phyloP scores from a whole-genome alignment of 2,797 vertebrate genomes.

The Karalla daura region DNA sequence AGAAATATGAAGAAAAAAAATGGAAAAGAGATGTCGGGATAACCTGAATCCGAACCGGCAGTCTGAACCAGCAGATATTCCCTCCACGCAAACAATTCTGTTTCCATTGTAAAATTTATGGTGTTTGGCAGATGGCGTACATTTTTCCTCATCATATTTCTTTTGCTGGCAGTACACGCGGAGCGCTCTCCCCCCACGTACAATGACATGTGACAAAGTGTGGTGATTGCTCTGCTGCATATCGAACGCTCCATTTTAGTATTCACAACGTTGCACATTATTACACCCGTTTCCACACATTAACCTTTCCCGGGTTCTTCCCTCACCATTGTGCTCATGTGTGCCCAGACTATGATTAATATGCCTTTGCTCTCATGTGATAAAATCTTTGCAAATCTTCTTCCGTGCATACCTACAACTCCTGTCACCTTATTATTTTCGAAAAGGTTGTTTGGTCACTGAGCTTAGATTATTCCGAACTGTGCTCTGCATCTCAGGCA shows the following conservation, averaged over 20 bases:
- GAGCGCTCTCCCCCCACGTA: slow-evolving; percentile 39
- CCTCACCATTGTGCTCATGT: slow-evolving; percentile 57
- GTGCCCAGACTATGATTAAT: slow-evolving; percentile 74
- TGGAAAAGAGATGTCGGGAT: slow-evolving; percentile 35
- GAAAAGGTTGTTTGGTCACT: slow-evolving; percentile 76
- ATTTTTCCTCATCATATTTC: slow-evolving; percentile 48
- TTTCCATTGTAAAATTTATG: slow-evolving; percentile 66
- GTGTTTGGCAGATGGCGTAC: slow-evolving; percentile 57
- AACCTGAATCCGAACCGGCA: slow-evolving; percentile 69
- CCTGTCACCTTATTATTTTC: slow-evolving; percentile 75
- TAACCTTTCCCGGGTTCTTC: slow-evolving; percentile 74
- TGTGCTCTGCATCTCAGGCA: slow-evolving; percentile 52
- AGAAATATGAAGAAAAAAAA: slow-evolving; percentile 38
- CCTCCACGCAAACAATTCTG: slow-evolving; percentile 59
- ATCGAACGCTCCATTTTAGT: slow-evolving; percentile 62
- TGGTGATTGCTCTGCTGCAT: slow-evolving; percentile 64
- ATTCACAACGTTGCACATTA: slow-evolving; percentile 62
- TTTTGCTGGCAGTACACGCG: slow-evolving; percentile 16
- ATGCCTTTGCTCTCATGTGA: slow-evolving; percentile 72
- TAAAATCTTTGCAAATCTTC: slow-evolving; percentile 78
- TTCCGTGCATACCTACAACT: slow-evolving; percentile 56
- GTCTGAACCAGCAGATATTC: slow-evolving; percentile 63
- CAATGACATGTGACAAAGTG: slow-evolving; percentile 66
- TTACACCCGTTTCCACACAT: slow-evolving; percentile 72
- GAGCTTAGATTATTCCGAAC: slow-evolving; percentile 76